Conservation (phyloP, 2,888 invertebrate species). For the Ormyrus nitidulus region DNA sequence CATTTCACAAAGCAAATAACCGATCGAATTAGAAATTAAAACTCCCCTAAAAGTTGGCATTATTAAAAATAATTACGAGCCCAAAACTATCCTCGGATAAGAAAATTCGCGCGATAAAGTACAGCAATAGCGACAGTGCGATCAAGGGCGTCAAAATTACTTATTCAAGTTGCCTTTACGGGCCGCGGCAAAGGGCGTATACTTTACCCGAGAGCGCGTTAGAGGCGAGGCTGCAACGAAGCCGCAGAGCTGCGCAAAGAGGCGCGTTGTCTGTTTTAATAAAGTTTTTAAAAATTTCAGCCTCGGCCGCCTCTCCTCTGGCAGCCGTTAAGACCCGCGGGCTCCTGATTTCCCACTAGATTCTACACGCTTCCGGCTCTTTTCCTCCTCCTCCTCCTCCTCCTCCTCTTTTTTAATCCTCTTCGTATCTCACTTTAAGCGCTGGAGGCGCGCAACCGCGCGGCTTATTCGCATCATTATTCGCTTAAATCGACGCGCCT, state of each 20-base stretch:
- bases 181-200: not conserved
- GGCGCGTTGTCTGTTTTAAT: constrained; percentile 62
- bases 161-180: constrained; percentile 35
- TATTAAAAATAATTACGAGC: too few relatives aligned
- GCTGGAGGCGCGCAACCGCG: not conserved
- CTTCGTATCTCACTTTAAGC: constrained; percentile 38
- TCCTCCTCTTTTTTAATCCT: constrained; percentile 43
- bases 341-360: constrained; percentile 63
- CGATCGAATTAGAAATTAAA: too few relatives aligned
- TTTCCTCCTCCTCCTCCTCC: not conserved
- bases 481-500: constrained; percentile 22
- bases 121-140: constrained; percentile 16
- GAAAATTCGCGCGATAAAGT: too few relatives aligned
- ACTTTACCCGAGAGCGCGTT: not conserved
- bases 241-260: constrained; percentile 37
- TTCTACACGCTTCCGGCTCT: constrained; percentile 18
- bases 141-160: constrained; percentile 45
- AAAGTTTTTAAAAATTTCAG: constrained; percentile 63
- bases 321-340: constrained; percentile 16
- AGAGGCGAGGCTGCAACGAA: constrained; percentile 37
- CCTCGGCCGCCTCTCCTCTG: constrained; percentile 1
- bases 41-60: too few relatives aligned
- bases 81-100: too few relatives aligned
- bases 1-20: too few relatives aligned
- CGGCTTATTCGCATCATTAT: constrained; percentile 42